Evolutionary conservation across 2,797 vertebrate genomes (phyloP).

Genomic region (Halcyon chelicuti): DNA sequence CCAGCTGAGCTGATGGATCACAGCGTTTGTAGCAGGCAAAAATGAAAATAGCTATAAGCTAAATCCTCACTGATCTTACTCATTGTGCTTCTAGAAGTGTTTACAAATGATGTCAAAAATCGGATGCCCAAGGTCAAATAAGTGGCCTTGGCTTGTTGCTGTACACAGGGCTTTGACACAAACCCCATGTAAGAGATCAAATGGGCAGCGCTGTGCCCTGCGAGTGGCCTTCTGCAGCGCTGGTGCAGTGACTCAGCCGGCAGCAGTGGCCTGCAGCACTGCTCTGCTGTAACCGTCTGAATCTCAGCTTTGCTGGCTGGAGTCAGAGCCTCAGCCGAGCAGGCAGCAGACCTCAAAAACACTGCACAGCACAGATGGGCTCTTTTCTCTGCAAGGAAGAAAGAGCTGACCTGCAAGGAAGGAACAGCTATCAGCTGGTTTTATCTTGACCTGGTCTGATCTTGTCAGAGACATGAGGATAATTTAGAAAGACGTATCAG

Average conservation of each 20-base stretch:
- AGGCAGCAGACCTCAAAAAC: background rate
- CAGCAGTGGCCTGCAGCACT: background rate
- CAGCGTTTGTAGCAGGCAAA: background rate
- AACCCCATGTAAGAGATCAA: background rate
- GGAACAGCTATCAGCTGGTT: background rate
- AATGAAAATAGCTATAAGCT: background rate
- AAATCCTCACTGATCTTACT: background rate
- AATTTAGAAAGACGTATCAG: background rate
- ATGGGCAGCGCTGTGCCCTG: background rate
- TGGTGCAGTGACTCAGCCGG: background rate
- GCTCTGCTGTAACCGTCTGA: background rate
- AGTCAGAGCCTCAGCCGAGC: background rate
- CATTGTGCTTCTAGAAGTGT: background rate
- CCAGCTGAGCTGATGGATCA: background rate
- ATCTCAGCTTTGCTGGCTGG: background rate
- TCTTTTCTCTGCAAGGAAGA: background rate
- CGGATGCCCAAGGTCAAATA: background rate
- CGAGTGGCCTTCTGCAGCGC: accelerated
- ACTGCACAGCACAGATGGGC: background rate
- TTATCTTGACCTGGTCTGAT: background rate
- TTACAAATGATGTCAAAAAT: background rate
- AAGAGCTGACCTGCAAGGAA: background rate
- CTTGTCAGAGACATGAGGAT: background rate
- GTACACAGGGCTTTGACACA: background rate
- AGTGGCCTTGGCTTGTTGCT: background rate